Evolutionary conservation across 2,888 invertebrate species (phyloP), one percentile per base, ranked within the genome.

Genomic region (Noctua fimbriata): DNA sequence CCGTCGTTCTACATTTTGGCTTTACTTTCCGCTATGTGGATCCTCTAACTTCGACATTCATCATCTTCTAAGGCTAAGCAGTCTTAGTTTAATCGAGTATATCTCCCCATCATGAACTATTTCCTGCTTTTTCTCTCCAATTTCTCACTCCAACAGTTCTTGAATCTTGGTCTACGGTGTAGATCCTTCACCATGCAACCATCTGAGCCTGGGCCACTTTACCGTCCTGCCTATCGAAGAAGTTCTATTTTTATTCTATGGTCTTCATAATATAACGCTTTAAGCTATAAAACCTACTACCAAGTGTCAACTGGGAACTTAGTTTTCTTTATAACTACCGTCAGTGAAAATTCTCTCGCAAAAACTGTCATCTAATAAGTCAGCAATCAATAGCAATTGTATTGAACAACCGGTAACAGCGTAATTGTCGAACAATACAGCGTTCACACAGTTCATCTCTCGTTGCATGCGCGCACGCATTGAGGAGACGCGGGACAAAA

Each of bases 341-440:
- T 49, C 77, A 81, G 85, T 79, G 83, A 88, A 87, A 88, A 67
- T 47, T 73, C 66, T 41, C 24, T 16, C 21, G 28, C 70, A 87
- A 86, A 83, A 88, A 87, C 72, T 36, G 67, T n/a, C 70, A 60
- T 16, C 52, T 41, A 67, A 79, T 82, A 47, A 79, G 66, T 79
- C 63, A 10, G 49, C 78, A 72, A 83, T 85, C 73, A 87, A 82
- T 82, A 78, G 70, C 72, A 71, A 87, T 87, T 88, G 87, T 82
- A 60, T 80, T 14, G 76, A 67, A 79, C 81, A 80, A 78, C 77
- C 76, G 75, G 81, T 77, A 86, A 75, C 74, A 81, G 32, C 55
- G 73, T 84, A 80, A 86, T 82, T 79, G 79, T 73, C 47, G 76
- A 87, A 88, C 85, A 88, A 88, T 88, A 49, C 58, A 49, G 12